phyloP scores from a whole-genome alignment of 2,797 vertebrate species.

The Echeneis naucrates region DNA sequence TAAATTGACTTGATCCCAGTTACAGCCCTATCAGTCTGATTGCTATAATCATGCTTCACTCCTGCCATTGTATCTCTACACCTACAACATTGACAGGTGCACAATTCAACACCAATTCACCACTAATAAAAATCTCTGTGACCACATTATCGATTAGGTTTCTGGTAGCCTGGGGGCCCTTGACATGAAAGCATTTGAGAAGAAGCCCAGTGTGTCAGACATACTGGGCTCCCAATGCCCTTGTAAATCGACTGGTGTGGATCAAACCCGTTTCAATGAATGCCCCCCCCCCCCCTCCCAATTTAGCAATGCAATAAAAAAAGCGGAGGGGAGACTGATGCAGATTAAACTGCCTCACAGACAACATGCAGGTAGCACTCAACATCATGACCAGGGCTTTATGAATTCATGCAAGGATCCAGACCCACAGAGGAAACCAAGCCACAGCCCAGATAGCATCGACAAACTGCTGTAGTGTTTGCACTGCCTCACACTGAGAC shows the following conservation, averaged over 20 bases:
- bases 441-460: conserved; percentile 80
- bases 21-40: conserved; percentile 64
- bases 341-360: conserved; percentile 30
- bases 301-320: conserved; percentile 37
- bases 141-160: conserved; percentile 72
- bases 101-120: conserved; percentile 76
- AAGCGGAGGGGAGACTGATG: conserved; percentile 27
- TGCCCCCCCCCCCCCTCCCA: conserved; percentile 24
- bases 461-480: conserved; percentile 68
- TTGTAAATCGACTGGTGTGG: conserved; percentile 74
- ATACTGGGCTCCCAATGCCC: conserved; percentile 70
- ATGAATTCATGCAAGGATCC: conserved; percentile 66
- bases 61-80: conserved; percentile 56
- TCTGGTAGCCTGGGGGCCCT: conserved; percentile 55
- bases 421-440: conserved; percentile 59
- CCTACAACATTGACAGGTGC: conserved; percentile 69
- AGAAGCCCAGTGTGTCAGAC: conserved; percentile 64
- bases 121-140: conserved; percentile 74
- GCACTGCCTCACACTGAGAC: conserved; percentile 56
- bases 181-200: conserved; percentile 66
- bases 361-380: conserved; percentile 62
- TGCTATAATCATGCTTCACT: conserved; percentile 64
- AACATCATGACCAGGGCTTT: conserved; percentile 50
- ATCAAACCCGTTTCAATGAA: conserved; percentile 56
- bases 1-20: conserved; percentile 56